Percentiles rank a stretch among this genome's conserved stretches.
Conservation (phyloP, 2,888 invertebrate genomes). For the Ochropleura leucogaster region DNA sequence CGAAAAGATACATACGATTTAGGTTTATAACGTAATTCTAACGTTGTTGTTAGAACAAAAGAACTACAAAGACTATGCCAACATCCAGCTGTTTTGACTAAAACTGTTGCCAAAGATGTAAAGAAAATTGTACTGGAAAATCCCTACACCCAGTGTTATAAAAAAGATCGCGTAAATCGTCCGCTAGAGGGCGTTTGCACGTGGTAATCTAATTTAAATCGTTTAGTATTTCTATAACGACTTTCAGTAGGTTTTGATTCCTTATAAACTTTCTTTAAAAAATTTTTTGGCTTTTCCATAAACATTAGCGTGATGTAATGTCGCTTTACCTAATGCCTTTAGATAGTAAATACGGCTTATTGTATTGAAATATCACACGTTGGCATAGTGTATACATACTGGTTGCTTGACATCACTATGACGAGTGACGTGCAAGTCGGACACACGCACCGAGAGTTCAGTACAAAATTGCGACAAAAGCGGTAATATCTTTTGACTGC, state of each 20-base stretch:
- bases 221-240: background rate
- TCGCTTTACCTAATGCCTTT: background rate
- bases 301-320: background rate
- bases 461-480: too few species aligned
- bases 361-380: background rate
- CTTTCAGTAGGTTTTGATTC: background rate
- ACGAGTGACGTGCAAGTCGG: too few species aligned
- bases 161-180: background rate
- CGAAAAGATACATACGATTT: slow-evolving; percentile 9
- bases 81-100: slow-evolving; percentile 40
- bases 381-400: too few species aligned
- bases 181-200: background rate
- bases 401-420: too few species aligned
- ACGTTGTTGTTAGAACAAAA: slow-evolving; percentile 31
- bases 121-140: slow-evolving; percentile 14
- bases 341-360: background rate
- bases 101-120: slow-evolving; percentile 40
- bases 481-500: too few species aligned
- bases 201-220: background rate
- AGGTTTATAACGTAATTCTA: slow-evolving; percentile 8
- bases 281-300: too few species aligned
- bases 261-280: too few species aligned
- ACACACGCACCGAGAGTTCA: too few species aligned
- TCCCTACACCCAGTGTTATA: too few species aligned
- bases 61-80: slow-evolving; percentile 52